phyloP scores from a whole-genome alignment of 1,140 invertebrate genomes.

The Scaptomyza montana region DNA sequence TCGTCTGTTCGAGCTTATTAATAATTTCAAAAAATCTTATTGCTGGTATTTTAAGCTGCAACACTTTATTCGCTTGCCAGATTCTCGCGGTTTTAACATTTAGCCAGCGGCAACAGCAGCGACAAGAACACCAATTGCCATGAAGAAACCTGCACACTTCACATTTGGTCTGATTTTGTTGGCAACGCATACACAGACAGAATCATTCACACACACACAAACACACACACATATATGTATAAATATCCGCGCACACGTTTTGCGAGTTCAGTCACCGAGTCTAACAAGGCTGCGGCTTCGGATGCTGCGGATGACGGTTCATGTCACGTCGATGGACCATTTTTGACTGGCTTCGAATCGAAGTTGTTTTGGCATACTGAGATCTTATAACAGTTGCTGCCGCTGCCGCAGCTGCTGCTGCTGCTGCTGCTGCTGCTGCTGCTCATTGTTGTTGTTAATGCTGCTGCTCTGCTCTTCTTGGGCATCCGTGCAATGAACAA shows the following conservation, averaged over 20 bases:
- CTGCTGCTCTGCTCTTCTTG: constrained; percentile 33
- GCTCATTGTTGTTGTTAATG: constrained; percentile 12
- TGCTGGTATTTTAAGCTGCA: constrained; percentile 37
- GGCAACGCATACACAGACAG: constrained; percentile 18
- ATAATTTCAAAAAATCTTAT: constrained; percentile 39
- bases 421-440: constrained; percentile 9
- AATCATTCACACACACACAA: constrained; percentile 7
- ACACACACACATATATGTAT: constrained; percentile 18
- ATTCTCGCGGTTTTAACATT: constrained; percentile 36
- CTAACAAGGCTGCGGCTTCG: constrained; percentile 46
- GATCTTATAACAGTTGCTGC: constrained; percentile 54
- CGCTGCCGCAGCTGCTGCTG: constrained; percentile 22
- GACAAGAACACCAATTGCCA: constrained; percentile 31
- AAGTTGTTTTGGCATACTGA: constrained; percentile 50
- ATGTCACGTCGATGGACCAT: constrained; percentile 80
- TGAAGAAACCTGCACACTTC: constrained; percentile 28
- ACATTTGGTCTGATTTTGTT: constrained; percentile 44
- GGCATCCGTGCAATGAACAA: constrained; percentile 39
- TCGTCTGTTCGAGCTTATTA: constrained; percentile 12
- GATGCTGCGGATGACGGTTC: constrained; percentile 60
- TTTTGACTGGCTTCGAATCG: constrained; percentile 77
- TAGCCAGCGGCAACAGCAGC: constrained; percentile 56
- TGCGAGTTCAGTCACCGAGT: constrained; percentile 54
- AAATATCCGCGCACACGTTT: constrained; percentile 57
- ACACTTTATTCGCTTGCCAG: constrained; percentile 23